Base-by-base conservation (phyloP, 1,140 invertebrate species). In the Berghia stephanieae region DNA sequence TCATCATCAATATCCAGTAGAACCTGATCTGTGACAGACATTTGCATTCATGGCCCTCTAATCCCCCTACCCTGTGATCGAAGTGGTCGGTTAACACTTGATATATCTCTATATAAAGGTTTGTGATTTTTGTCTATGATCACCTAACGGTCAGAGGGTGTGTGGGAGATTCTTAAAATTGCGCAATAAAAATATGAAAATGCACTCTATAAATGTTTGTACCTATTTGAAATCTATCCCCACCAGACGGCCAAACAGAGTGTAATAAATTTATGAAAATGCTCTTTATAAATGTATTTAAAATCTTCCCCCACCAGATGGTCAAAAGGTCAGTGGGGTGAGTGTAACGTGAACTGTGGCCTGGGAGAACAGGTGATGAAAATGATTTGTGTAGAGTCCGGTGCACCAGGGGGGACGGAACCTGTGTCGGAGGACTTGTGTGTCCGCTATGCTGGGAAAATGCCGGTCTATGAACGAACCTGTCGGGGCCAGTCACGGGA, bases 401-500 rank as follows among this genome's bases (percentile, higher is more conserved):
- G 84, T 24, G 73, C 74, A 0, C 77, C 83, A 38, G 92, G 91
- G 74, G 83, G 84, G n/a, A 74, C 76, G 10, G 77, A 77, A 57
- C 73, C 75, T 49, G 77, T 79, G 8, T 63, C 52, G 13, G 83
- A 84, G 66, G 70, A 78, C 0, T 57, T 79, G 44, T 84, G 83
- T 80, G 38, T 79, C 0, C 67, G 78, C 3, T 71, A 76, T 24
- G 78, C 78, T 46, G 85, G 85, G 52, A 77, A 83, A 27, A 79
- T 88, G 73, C 94, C 93, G 1, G 82, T 86, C 1, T 88, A 85
- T 1, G 86, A 86, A 75, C 90, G 91, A 78, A 85, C 91, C 16
- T 95, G 94, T 86, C 92, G 93, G 79, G 82, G 88, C 90, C 63
- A 86, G 10, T 90, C 91, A 0, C 94, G 93, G 83, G 91, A 90